A percentile compares a stretch with the other conserved stretches of the same genome.
phyloP scores from a whole-genome alignment of 1,140 invertebrate genomes.

The Trichonephila clavipes region DNA sequence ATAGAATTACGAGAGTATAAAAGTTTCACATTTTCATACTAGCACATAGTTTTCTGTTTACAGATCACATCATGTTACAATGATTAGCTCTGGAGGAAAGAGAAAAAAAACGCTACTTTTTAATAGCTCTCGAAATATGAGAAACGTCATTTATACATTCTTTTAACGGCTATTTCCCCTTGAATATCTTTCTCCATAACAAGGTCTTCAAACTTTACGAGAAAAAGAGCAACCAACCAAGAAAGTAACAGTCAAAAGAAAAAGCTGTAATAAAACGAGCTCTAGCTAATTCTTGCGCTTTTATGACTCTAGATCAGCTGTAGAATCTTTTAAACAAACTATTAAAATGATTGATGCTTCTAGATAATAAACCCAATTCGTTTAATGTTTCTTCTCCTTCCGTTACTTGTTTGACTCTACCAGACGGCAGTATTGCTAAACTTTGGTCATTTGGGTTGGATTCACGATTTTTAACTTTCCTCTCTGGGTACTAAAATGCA shows the following conservation, averaged over 20 bases:
- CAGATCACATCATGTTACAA: not conserved
- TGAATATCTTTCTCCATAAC: constrained; percentile 3
- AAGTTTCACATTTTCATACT: too few relatives aligned
- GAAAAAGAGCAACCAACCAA: not conserved
- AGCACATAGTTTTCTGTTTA: not conserved
- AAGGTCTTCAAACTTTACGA: not conserved
- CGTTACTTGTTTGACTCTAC: constrained; percentile 20
- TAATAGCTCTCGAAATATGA: not conserved
- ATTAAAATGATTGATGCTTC: constrained; percentile 51
- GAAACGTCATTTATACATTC: not conserved
- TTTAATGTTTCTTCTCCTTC: not conserved
- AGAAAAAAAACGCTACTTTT: not conserved
- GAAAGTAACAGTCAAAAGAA: not conserved
- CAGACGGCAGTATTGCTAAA: not conserved
- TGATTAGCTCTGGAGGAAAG: not conserved
- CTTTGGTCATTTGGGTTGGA: too few relatives aligned
- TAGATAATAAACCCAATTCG: constrained; percentile 48
- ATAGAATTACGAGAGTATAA: too few relatives aligned
- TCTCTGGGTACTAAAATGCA: not conserved
- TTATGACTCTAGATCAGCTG: constrained; percentile 47
- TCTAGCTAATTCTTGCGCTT: not conserved
- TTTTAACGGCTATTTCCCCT: not conserved
- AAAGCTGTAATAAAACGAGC: not conserved
- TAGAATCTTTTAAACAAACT: constrained; percentile 47
- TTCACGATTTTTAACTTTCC: not conserved